phyloP scores from a whole-genome alignment of 1,140 invertebrate species.

The Caenorhabditis remanei region DNA sequence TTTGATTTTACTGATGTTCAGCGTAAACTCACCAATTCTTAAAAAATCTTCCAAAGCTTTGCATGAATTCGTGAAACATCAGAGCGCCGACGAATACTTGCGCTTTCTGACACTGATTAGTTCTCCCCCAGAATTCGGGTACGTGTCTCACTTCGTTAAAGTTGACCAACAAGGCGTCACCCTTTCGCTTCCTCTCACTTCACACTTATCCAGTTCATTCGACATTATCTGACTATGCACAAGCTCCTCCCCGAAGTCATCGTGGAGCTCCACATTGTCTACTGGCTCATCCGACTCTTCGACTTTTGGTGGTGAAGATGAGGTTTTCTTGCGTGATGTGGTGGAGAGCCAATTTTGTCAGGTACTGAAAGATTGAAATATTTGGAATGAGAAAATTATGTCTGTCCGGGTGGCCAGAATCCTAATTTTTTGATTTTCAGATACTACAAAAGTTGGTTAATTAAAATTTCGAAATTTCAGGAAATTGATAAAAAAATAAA shows the following conservation, averaged over 20 bases:
- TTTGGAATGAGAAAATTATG: not conserved
- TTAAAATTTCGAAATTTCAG: too few relatives aligned
- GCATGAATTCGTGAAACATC: conserved; percentile 55
- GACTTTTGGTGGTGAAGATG: conserved; percentile 7
- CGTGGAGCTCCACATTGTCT: conserved; percentile 11
- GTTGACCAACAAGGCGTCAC: conserved; percentile 45
- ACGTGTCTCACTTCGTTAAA: not conserved
- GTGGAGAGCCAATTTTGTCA: conserved; percentile 3
- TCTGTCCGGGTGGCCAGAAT: not conserved
- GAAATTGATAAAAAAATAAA: too few relatives aligned
- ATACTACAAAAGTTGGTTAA: too few relatives aligned
- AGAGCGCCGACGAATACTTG: conserved; percentile 57
- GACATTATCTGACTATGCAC: conserved; percentile 43
- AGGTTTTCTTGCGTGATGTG: conserved; percentile 53
- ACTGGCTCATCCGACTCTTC: not conserved
- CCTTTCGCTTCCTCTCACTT: not conserved
- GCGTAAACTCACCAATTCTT: conserved; percentile 26
- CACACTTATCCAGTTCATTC: not conserved
- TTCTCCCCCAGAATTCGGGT: conserved; percentile 24
- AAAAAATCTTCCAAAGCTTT: conserved; percentile 61
- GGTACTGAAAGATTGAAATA: conserved; percentile 20
- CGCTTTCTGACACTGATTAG: not conserved
- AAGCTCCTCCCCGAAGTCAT: not conserved
- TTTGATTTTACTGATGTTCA: not conserved
- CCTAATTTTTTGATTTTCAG: not conserved